Base-by-base conservation (phyloP, 2,797 vertebrate genomes). In the Falco concolor region DNA sequence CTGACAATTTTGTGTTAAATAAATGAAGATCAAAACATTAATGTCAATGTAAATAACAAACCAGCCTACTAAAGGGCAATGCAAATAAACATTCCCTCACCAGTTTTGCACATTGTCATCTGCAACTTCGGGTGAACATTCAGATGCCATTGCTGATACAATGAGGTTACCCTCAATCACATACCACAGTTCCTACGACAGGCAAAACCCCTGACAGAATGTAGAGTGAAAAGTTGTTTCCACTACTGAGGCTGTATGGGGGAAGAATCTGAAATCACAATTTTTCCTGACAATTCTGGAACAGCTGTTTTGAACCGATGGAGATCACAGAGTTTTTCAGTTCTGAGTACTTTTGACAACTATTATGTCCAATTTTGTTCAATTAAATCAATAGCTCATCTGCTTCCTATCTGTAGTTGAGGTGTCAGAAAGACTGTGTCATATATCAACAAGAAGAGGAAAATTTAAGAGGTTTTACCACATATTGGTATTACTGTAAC, bases 151-250 rank as follows among this genome's bases (percentile, higher is more conserved):
- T 34, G 74, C 44, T 27, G 64, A 53, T 7, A 34, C 38, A 4
- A 23, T 2, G 25, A 76, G 30, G 72, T 28, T 34, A 36, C 44
- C 47, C 65, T n/a, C 34, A 36, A 49, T 10, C 40, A 13, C 16
- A 5, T 13, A 49, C 20, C 32, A 20, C 5, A 27, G 61, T 6
- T 34, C 34, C 2, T 5, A 6, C 0, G 20, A 65, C 73, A 34
- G 38, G 36, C 27, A 64, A 54, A 75, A n/a, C 11, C 19, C 38
- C 45, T 8, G 19, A 54, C 40, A 9, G 0, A 50, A 64, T 2
- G 25, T 1, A 60, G 30, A 84, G 17, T 4, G 10, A 40, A 27
- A 44, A 57, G 50, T 34, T 74, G 34, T 34, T 75, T 61, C 75
- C 44, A 18, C 17, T 61, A 44, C 12, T 32, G 24, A 45, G 28